Evolutionary conservation across 2,888 invertebrate species (phyloP).

Genomic region (Poecilus cupreus): DNA sequence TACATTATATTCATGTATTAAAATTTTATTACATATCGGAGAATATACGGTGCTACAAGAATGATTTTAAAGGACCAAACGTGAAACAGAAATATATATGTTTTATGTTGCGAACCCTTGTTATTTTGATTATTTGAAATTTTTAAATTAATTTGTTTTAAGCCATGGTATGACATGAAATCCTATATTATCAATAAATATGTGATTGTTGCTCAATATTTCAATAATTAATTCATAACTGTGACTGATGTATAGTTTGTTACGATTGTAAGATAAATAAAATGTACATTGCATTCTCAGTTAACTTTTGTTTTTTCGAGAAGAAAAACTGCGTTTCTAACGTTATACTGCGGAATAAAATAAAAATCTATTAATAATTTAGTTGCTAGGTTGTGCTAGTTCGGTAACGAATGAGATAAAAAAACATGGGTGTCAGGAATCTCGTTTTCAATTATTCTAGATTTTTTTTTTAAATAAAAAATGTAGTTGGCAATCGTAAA

Average conservation of each 20-base stretch:
- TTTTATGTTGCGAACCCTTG: neutral
- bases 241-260: conserved; percentile 30
- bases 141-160: neutral
- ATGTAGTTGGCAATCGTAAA: too few species aligned
- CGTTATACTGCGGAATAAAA: too few species aligned
- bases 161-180: neutral
- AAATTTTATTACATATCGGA: neutral
- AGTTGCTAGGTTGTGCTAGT: too few species aligned
- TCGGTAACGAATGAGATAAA: too few species aligned
- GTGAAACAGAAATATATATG: neutral
- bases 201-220: conserved; percentile 22
- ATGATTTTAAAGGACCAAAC: neutral
- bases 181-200: neutral
- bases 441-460: too few species aligned
- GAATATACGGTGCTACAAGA: neutral
- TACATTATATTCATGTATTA: neutral
- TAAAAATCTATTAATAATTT: too few species aligned
- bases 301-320: too few species aligned
- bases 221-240: neutral
- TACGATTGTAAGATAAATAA: neutral
- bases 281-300: too few species aligned
- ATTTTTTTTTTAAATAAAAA: too few species aligned
- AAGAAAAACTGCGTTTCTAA: too few species aligned
- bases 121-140: neutral
- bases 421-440: too few species aligned